Evolutionary conservation across 2,113 vertebrate genomes (phyloP).

Genomic region (Albula goreensis): DNA sequence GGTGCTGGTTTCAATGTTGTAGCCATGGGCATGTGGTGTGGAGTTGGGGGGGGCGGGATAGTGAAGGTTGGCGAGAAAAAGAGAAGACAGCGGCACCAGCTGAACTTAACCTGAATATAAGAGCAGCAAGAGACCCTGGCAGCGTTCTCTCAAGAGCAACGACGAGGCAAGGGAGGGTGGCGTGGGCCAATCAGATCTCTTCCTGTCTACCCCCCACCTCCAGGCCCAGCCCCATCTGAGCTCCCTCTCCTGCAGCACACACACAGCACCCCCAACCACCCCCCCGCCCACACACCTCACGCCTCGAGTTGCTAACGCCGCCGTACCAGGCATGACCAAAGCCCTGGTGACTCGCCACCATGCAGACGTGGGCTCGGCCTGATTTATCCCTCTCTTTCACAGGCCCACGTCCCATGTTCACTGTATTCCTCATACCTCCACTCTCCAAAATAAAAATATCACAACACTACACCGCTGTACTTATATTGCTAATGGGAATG

Average conservation of each 20-base stretch:
- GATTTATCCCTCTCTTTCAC: too few species aligned
- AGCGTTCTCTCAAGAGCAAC: conserved; percentile 32
- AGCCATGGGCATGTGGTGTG: neutral
- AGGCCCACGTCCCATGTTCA: too few species aligned
- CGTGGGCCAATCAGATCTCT: conserved; percentile 2
- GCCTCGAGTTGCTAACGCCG: conserved; percentile 9
- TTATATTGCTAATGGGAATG: too few species aligned
- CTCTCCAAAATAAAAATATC: too few species aligned
- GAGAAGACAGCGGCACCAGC: conserved; percentile 7
- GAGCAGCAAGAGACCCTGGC: conserved; percentile 7
- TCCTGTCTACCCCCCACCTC: conserved; percentile 16
- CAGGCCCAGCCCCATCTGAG: neutral
- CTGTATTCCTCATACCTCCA: too few species aligned
- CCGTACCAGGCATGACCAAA: neutral
- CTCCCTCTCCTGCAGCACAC: neutral
- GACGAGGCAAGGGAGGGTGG: neutral
- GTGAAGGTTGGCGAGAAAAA: neutral
- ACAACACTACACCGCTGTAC: too few species aligned
- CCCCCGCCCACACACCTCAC: neutral
- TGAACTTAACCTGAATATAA: conserved; percentile 26
- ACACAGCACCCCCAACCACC: neutral
- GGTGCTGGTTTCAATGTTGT: neutral
- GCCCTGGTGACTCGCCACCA: too few species aligned
- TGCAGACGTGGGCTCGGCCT: too few species aligned
- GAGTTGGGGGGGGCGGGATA: too few species aligned